These are phyloP conservation scores for Rissa tridactyla DNA, from an alignment of 2,113 vertebrate species.

Conservation along the genomic window DNA sequence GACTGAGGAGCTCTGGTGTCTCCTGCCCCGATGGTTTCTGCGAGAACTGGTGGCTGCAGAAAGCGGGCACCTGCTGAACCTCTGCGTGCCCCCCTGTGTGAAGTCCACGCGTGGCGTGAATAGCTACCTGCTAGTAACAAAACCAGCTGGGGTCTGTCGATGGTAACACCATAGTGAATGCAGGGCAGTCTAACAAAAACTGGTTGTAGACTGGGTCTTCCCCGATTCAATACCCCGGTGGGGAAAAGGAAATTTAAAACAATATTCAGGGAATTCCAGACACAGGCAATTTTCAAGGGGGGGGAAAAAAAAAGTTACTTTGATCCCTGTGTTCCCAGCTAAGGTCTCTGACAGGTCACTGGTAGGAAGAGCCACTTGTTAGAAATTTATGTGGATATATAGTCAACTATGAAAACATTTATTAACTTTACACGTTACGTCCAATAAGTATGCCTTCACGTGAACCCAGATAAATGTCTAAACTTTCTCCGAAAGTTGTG, in stretches of 20 bases:
- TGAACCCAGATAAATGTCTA: neutral
- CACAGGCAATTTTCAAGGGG: neutral
- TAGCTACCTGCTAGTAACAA: neutral
- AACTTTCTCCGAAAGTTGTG: neutral
- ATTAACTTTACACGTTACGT: neutral
- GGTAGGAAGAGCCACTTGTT: neutral
- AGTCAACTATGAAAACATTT: neutral
- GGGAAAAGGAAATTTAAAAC: neutral
- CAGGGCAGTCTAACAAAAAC: neutral
- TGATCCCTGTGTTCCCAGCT: neutral
- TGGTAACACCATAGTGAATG: neutral
- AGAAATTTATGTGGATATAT: neutral
- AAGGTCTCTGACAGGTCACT: neutral
- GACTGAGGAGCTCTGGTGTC: neutral
- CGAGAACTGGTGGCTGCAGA: neutral
- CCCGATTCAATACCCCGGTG: neutral
- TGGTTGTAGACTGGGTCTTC: neutral
- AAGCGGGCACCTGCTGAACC: neutral
- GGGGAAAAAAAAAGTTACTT: neutral
- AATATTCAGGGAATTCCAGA: neutral
- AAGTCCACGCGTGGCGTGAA: neutral
- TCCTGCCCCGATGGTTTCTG: neutral
- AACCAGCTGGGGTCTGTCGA: fast-evolving
- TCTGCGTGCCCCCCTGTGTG: fast-evolving
- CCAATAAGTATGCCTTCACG: neutral